phyloP scores from a whole-genome alignment of 1,140 invertebrate species.

The Whitmania pigra region DNA sequence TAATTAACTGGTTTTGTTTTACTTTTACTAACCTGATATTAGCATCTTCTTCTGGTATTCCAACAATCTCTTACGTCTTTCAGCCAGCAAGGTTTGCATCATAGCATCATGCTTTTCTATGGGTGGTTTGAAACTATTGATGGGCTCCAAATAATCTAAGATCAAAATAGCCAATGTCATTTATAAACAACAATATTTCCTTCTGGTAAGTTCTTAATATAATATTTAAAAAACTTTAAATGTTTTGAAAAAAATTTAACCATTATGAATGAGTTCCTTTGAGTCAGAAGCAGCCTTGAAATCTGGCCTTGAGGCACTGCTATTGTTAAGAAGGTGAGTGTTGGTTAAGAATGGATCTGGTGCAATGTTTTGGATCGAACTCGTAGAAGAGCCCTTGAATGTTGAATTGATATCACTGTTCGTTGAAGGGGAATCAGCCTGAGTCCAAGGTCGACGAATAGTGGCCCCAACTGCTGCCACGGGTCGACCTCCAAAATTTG shows the following conservation, averaged over 20 bases:
- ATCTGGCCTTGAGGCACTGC: background rate
- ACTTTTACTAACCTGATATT: slow-evolving; percentile 28
- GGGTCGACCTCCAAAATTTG: background rate
- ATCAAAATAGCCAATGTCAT: background rate
- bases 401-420: background rate
- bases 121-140: background rate
- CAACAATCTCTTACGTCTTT: slow-evolving; percentile 30
- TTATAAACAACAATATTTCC: background rate
- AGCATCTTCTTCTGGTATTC: slow-evolving; percentile 32
- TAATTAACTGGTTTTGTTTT: too few relatives aligned
- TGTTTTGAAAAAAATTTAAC: background rate
- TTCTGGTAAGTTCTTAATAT: background rate
- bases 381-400: background rate
- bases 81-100: slow-evolving; percentile 38
- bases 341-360: background rate
- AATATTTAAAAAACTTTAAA: background rate
- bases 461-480: slow-evolving; percentile 17
- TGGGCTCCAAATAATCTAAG: background rate
- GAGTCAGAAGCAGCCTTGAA: background rate
- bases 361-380: background rate
- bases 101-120: slow-evolving; percentile 27
- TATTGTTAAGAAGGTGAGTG: too few relatives aligned
- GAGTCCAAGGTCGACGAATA: slow-evolving; percentile 10
- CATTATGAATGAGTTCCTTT: slow-evolving; percentile 1
- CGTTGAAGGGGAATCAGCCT: background rate